Conservation (phyloP, 1,140 invertebrate species). For the Drosophila baimaii region DNA sequence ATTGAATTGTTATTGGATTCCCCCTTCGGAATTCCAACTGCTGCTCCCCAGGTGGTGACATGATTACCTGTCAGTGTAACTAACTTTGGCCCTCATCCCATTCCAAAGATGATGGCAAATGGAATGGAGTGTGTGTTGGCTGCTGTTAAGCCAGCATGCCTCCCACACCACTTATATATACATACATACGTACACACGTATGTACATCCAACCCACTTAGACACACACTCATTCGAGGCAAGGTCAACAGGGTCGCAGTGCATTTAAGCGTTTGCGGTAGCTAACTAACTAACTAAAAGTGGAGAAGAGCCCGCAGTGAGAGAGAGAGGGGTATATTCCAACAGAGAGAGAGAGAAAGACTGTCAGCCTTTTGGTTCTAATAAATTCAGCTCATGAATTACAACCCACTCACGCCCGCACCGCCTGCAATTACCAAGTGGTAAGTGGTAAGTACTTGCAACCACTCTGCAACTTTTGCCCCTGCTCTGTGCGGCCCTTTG, state of each 20-base stretch:
- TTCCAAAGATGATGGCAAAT: slow-evolving; percentile 10
- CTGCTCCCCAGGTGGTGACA: slow-evolving; percentile 38
- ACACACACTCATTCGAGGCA: slow-evolving; percentile 25
- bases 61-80: slow-evolving; percentile 47
- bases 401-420: slow-evolving; percentile 17
- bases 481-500: not conserved
- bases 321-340: slow-evolving; percentile 2
- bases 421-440: slow-evolving; percentile 61
- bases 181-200: not conserved
- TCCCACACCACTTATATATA: not conserved
- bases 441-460: slow-evolving; percentile 30
- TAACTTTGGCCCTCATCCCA: slow-evolving; percentile 20
- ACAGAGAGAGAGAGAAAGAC: slow-evolving; percentile 7
- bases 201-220: slow-evolving; percentile 1
- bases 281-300: slow-evolving; percentile 63
- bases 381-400: slow-evolving; percentile 67
- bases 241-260: slow-evolving; percentile 69
- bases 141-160: slow-evolving; percentile 24
- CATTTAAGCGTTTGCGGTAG: slow-evolving; percentile 58
- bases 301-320: not conserved
- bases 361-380: slow-evolving; percentile 43
- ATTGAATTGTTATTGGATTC: slow-evolving; percentile 44
- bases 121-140: slow-evolving; percentile 26
- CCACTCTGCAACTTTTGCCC: slow-evolving; percentile 25
- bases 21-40: slow-evolving; percentile 4